Evolutionary conservation across 2,113 vertebrate genomes (phyloP).

Genomic region (Nesogale talazaci): DNA sequence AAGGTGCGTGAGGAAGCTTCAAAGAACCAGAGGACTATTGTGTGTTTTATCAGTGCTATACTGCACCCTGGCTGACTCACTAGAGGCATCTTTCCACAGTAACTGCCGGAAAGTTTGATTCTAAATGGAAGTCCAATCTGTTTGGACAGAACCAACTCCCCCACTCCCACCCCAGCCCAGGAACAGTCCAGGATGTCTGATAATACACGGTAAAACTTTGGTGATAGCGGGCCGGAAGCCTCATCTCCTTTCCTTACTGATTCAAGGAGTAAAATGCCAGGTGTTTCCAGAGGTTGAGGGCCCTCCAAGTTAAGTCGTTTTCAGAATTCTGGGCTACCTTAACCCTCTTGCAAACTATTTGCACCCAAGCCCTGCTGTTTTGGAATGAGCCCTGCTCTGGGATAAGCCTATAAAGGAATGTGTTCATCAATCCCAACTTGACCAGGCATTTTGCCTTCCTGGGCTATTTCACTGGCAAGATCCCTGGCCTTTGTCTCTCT

Average conservation of each 20-base stretch:
- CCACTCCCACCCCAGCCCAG: too few relatives aligned
- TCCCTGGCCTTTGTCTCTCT: background rate
- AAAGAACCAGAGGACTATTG: too few relatives aligned
- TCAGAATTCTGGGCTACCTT: background rate
- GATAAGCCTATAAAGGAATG: background rate
- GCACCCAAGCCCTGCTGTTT: rapidly evolving
- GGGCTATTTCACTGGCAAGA: background rate
- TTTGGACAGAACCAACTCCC: background rate
- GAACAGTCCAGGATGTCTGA: background rate
- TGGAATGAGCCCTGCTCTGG: background rate
- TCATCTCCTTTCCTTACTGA: background rate
- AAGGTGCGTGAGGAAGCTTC: too few relatives aligned
- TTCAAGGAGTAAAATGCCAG: background rate
- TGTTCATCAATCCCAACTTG: background rate
- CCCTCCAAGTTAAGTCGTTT: background rate
- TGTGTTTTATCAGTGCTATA: too few relatives aligned
- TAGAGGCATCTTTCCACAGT: background rate
- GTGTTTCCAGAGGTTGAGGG: background rate
- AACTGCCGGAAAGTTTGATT: constrained; percentile 23
- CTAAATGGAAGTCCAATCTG: background rate
- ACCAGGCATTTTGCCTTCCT: background rate
- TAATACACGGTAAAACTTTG: background rate
- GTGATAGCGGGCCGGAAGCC: background rate
- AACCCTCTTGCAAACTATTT: background rate
- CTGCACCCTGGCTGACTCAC: too few relatives aligned